Evolutionary conservation across 2,888 invertebrate genomes (phyloP).

Genomic region (Lasiommata megera): DNA sequence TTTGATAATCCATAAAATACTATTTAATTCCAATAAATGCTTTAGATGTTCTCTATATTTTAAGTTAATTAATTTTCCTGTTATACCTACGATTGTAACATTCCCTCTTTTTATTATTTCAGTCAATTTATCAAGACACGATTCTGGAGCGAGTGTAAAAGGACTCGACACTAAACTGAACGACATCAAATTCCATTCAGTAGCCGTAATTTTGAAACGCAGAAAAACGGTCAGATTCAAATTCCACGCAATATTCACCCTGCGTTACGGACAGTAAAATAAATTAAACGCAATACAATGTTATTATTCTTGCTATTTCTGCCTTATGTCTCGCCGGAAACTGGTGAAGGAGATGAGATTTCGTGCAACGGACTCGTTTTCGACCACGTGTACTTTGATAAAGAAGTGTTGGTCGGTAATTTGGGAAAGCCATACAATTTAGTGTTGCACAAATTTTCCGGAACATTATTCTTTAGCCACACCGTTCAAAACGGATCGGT

Average conservation of each 20-base stretch:
- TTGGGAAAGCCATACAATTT: constrained; percentile 59
- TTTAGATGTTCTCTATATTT: not conserved
- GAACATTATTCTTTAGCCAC: constrained; percentile 63
- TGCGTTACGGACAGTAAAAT: constrained; percentile 28
- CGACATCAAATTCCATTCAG: constrained; percentile 26
- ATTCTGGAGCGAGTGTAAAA: constrained; percentile 10
- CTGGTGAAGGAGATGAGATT: constrained; percentile 32
- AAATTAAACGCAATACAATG: constrained; percentile 40
- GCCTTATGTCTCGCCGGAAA: constrained; percentile 13
- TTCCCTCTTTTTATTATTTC: constrained; percentile 2
- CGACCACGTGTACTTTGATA: constrained; percentile 57
- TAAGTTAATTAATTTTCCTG: not conserved
- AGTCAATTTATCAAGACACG: constrained; percentile 2
- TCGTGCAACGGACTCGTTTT: constrained; percentile 60
- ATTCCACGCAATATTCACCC: constrained; percentile 23
- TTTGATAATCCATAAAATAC: not conserved
- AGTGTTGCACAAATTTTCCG: constrained; percentile 60
- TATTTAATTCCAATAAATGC: not conserved
- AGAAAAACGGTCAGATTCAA: constrained; percentile 29
- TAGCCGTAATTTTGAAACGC: constrained; percentile 31
- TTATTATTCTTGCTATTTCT: constrained; percentile 32
- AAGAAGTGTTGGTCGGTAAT: constrained; percentile 45
- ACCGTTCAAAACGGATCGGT: constrained; percentile 50
- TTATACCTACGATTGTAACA: not conserved
- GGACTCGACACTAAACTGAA: constrained; percentile 19